These are phyloP conservation scores for Sitophilus oryzae DNA, from an alignment of 1,140 invertebrate genomes.

Conservation along the genomic window DNA sequence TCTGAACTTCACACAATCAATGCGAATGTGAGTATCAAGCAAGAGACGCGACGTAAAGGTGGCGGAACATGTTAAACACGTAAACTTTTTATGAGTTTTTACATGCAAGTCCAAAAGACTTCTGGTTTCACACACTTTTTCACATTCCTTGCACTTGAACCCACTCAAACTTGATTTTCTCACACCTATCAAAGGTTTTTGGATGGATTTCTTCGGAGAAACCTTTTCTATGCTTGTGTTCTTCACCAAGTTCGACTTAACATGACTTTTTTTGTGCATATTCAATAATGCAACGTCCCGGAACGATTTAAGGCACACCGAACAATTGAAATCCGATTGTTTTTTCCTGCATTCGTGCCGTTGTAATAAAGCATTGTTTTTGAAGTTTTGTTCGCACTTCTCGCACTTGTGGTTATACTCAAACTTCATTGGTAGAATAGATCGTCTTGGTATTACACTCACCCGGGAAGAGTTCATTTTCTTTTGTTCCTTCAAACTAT, in stretches of 20 bases:
- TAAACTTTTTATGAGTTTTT: conserved; percentile 31
- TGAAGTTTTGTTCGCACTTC: conserved; percentile 32
- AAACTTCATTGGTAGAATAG: conserved; percentile 6
- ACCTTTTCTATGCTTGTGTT: conserved; percentile 27
- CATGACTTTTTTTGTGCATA: conserved; percentile 34
- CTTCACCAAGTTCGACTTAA: conserved; percentile 34
- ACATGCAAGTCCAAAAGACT: conserved; percentile 24
- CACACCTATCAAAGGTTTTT: conserved; percentile 8
- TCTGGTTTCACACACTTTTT: conserved; percentile 29
- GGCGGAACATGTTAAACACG: conserved; percentile 27
- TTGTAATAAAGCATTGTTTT: conserved; percentile 34
- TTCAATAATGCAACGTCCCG: conserved; percentile 25
- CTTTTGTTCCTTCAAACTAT: conserved; percentile 23
- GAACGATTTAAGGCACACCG: conserved; percentile 33
- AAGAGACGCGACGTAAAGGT: conserved; percentile 31
- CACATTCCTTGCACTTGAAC: conserved; percentile 32
- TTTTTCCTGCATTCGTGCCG: conserved; percentile 29
- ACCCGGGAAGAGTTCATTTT: conserved; percentile 2
- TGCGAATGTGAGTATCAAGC: conserved; percentile 30
- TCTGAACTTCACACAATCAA: conserved; percentile 31
- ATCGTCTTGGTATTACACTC: conserved; percentile 12
- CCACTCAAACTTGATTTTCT: not conserved
- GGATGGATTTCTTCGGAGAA: conserved; percentile 29
- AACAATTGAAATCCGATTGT: conserved; percentile 20
- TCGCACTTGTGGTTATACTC: conserved; percentile 35